These are phyloP conservation scores for Diprion similis DNA, from an alignment of 1,140 invertebrate genomes.

Conservation along the genomic window DNA sequence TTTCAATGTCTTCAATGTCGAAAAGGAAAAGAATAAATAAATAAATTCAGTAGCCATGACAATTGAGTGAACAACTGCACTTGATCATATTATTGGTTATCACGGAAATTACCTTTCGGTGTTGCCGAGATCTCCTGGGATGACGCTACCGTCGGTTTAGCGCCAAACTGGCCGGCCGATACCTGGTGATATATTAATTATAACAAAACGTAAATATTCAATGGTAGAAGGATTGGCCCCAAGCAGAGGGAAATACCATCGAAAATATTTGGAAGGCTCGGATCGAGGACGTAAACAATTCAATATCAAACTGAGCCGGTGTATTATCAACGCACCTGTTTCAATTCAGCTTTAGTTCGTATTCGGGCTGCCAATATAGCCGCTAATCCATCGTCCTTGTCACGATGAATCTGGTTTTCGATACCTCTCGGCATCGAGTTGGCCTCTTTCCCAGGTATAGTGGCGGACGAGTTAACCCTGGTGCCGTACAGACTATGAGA, in stretches of 20 bases:
- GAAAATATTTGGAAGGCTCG: neutral
- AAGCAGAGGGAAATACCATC: neutral
- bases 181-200: constrained; percentile 34
- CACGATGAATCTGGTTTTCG: constrained; percentile 54
- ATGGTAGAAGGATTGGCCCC: neutral
- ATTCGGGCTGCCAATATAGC: constrained; percentile 73
- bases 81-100: constrained; percentile 18
- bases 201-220: neutral
- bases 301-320: neutral
- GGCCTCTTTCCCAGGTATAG: constrained; percentile 50
- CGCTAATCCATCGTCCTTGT: constrained; percentile 63
- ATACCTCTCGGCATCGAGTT: constrained; percentile 43
- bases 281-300: no score
- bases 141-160: constrained; percentile 35
- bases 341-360: constrained; percentile 82
- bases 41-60: constrained; percentile 1
- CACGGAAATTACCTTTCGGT: constrained; percentile 42
- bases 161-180: constrained; percentile 45
- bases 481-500: constrained; percentile 49
- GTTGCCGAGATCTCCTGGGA: constrained; percentile 40
- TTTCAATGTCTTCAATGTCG: constrained; percentile 40
- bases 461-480: constrained; percentile 51
- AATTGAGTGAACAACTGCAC: constrained; percentile 13
- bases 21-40: neutral
- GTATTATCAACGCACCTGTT: constrained; percentile 63